Percentiles rank a stretch among this genome's conserved stretches.
Evolutionary conservation across 2,113 vertebrate species (phyloP).

Genomic region (Arenaria interpres): DNA sequence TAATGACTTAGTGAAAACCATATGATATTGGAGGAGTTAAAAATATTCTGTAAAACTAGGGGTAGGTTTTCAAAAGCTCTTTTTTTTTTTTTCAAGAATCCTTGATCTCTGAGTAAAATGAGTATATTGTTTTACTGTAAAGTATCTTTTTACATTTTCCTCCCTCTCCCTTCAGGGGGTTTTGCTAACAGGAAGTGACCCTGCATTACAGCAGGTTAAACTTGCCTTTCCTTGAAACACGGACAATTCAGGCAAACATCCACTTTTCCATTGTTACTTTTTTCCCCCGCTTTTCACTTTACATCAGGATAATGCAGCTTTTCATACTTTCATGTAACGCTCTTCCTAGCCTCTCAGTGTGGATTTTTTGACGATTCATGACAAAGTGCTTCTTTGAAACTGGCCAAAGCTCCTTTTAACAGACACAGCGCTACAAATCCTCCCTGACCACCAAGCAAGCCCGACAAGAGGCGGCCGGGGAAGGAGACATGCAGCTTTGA

Average conservation of each 20-base stretch:
- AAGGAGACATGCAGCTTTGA: not conserved
- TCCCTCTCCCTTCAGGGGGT: slow-evolving; percentile 50
- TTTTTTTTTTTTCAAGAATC: not conserved
- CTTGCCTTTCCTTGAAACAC: slow-evolving; percentile 2
- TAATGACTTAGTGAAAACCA: slow-evolving; percentile 7
- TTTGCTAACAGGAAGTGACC: slow-evolving; percentile 62
- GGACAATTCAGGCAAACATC: slow-evolving; percentile 9
- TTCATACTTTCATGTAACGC: not conserved
- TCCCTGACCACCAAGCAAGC: not conserved
- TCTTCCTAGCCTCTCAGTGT: not conserved
- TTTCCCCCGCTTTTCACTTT: not conserved
- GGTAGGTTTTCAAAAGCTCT: slow-evolving; percentile 2
- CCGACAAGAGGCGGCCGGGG: not conserved
- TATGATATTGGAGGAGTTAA: slow-evolving; percentile 8
- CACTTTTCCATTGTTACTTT: not conserved
- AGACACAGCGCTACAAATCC: not conserved
- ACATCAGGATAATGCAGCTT: slow-evolving; percentile 18
- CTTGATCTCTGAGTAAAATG: slow-evolving; percentile 41
- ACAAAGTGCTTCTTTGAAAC: not conserved
- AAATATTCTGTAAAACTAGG: not conserved
- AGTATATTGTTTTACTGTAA: slow-evolving; percentile 59
- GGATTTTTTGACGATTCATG: not conserved
- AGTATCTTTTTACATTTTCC: slow-evolving; percentile 46
- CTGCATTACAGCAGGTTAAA: slow-evolving; percentile 52
- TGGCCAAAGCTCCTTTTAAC: not conserved